Percentiles rank a stretch among this genome's conserved stretches.
Conservation (phyloP, 2,113 vertebrate genomes). For the Vicugna pacos region DNA sequence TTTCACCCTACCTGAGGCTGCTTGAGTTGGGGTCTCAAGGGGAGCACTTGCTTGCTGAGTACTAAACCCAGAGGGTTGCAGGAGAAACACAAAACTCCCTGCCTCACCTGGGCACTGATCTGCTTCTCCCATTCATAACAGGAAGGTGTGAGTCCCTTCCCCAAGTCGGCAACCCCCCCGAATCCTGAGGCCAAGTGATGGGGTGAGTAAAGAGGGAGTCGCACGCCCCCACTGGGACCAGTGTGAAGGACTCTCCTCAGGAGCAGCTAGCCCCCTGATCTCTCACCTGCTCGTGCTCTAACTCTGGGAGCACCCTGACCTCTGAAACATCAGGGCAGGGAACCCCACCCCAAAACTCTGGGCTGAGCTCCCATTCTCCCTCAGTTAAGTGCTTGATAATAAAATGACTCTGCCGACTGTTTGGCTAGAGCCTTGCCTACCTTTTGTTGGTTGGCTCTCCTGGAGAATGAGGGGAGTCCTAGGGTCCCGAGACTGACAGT, state of each 20-base stretch:
- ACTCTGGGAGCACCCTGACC: background rate
- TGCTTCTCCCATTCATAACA: background rate
- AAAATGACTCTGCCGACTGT: background rate
- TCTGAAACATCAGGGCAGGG: background rate
- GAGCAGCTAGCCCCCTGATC: accelerated
- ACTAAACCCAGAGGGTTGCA: background rate
- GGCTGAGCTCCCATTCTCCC: background rate
- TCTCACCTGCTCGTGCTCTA: background rate
- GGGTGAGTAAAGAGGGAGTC: background rate
- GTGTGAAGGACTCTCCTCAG: background rate
- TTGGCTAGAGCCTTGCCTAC: background rate
- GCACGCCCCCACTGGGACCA: too few relatives aligned
- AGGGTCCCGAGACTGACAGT: background rate
- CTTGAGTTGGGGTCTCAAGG: background rate
- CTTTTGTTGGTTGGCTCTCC: background rate
- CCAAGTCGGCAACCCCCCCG: background rate
- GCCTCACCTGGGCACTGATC: accelerated
- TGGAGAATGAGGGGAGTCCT: background rate
- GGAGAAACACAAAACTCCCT: background rate
- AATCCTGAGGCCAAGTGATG: background rate
- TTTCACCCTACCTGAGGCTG: background rate
- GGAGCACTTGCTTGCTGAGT: background rate
- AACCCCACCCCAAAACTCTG: background rate
- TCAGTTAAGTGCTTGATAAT: background rate
- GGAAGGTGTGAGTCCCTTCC: background rate